Percentiles rank a stretch among this genome's conserved stretches.
Evolutionary conservation across 2,113 vertebrate genomes (phyloP).

Genomic region (Colius striatus): DNA sequence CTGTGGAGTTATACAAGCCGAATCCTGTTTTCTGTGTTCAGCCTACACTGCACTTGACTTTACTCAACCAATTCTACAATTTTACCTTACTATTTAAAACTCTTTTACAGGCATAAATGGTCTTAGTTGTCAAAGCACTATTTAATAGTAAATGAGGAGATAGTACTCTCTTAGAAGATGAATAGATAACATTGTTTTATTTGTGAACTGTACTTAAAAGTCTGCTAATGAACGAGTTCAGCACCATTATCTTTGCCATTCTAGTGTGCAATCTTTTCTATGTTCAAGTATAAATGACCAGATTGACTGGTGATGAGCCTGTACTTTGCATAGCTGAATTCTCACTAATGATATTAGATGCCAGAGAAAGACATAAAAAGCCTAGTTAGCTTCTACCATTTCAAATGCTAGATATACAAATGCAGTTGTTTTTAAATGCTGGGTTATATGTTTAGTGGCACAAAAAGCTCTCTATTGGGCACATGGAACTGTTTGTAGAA

Average conservation of each 20-base stretch:
- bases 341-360: slow-evolving; percentile 31
- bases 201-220: slow-evolving; percentile 45
- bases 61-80: neutral
- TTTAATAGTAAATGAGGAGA: slow-evolving; percentile 7
- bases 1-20: neutral
- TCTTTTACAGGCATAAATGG: neutral
- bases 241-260: neutral
- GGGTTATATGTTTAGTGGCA: slow-evolving; percentile 18
- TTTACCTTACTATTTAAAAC: neutral
- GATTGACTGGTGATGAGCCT: slow-evolving; percentile 45
- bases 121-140: neutral
- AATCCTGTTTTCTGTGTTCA: neutral
- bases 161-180: neutral
- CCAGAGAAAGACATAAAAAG: slow-evolving; percentile 46
- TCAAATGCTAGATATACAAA: slow-evolving; percentile 8
- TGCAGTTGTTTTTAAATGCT: slow-evolving; percentile 28
- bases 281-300: slow-evolving; percentile 23
- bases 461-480: slow-evolving; percentile 4
- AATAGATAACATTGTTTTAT: neutral
- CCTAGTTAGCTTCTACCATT: slow-evolving; percentile 37
- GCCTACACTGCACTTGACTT: neutral
- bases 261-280: neutral
- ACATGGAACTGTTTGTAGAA: neutral
- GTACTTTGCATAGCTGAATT: slow-evolving; percentile 46
- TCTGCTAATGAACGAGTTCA: slow-evolving; percentile 28